These are phyloP conservation scores for Zosterops borbonicus DNA, from an alignment of 2,113 vertebrate species.

Conservation along the genomic window DNA sequence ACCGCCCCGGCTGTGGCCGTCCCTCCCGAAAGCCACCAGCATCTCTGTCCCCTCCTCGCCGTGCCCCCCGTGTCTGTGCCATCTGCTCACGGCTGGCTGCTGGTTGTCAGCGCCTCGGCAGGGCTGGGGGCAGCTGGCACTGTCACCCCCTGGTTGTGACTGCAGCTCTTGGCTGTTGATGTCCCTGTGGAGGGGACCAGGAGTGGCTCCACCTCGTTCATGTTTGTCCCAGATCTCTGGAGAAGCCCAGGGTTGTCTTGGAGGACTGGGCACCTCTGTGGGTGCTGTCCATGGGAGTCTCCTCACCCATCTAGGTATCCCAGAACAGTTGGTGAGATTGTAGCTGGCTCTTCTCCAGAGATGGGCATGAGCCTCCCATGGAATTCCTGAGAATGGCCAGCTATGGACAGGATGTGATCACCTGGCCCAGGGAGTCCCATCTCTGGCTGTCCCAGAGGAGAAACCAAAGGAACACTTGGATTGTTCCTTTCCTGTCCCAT, in stretches of 20 bases:
- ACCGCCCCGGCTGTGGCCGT: background rate
- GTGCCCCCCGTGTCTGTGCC: background rate
- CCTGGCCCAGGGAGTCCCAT: background rate
- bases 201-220: accelerated
- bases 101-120: background rate
- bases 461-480: background rate
- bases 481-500: background rate
- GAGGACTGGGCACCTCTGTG: background rate
- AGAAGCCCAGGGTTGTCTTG: background rate
- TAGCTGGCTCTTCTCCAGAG: background rate
- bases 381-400: background rate
- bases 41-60: background rate
- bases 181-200: background rate
- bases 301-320: background rate
- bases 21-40: background rate
- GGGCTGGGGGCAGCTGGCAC: background rate
- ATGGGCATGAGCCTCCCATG: accelerated
- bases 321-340: accelerated
- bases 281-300: background rate
- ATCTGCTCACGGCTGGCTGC: constrained; percentile 33
- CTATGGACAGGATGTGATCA: accelerated
- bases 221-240: background rate
- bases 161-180: accelerated
- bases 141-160: background rate
- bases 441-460: background rate